phyloP scores from a whole-genome alignment of 2,113 vertebrate genomes.

The Stomatorhinus ivindoensis region DNA sequence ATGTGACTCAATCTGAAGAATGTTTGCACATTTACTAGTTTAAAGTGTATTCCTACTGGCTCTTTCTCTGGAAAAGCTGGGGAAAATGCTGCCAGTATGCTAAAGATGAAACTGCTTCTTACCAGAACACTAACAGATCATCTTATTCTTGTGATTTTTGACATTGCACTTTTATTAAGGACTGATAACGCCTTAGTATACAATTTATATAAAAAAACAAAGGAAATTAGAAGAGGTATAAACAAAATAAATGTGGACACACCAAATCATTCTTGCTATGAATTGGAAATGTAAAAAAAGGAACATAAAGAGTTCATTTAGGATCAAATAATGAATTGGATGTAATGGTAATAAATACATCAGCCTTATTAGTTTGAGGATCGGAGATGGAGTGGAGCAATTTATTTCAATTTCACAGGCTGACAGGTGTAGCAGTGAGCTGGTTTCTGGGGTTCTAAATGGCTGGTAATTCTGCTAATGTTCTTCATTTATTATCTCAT shows the following conservation, averaged over 20 bases:
- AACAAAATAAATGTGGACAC: neutral
- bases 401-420: conserved; percentile 66
- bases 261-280: neutral
- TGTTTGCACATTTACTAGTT: neutral
- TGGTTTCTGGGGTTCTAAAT: conserved; percentile 59
- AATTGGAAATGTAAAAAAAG: neutral
- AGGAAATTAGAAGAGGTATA: neutral
- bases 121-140: neutral
- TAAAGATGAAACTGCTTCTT: neutral
- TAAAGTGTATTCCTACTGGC: neutral
- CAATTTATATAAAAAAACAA: neutral
- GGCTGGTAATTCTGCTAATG: conserved; percentile 68
- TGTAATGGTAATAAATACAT: conserved; percentile 48
- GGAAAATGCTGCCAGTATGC: neutral
- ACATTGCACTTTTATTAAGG: neutral
- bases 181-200: neutral
- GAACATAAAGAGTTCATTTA: neutral
- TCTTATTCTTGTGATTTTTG: neutral
- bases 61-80: neutral
- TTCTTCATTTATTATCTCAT: conserved; percentile 66
- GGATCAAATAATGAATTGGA: conserved; percentile 17
- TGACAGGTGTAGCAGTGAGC: conserved; percentile 61
- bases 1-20: neutral
- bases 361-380: conserved; percentile 60
- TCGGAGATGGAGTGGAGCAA: conserved; percentile 54